Base-by-base conservation (phyloP, 2,797 vertebrate genomes). In the Lacerta agilis region DNA sequence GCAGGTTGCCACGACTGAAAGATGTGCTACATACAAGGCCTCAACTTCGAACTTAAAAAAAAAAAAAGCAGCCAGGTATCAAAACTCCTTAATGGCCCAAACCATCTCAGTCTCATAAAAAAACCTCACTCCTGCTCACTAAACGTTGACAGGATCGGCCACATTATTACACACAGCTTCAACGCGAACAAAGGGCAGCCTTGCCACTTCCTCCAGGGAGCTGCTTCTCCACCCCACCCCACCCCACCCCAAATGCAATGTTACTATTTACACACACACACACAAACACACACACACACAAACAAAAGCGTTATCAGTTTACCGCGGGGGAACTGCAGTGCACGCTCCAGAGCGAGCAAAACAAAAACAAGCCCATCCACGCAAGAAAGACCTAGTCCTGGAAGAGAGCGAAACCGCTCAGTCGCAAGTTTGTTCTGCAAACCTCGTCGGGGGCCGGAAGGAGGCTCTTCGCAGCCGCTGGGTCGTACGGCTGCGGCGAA, bases 341-440 rank as follows among this genome's bases (percentile, higher is more conserved):
- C 84, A 58, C 73, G 55, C 10, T 20, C 9, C 72, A 3, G 64
- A 84, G 79, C 58, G 41, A 81, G 43, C 1, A 71, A 81, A 87
- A 43, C 89, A 76, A 69, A 84, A 84, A 83, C 89, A 81, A 75
- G 75, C 36, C 27, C 86, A 41, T 36, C 64, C 43, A 25, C 43
- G 8, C 76, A 49, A n/a, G 36, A 33, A 29, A 72, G 27, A 49
- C 58, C 76, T 17, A 9, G 73, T 45, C 20, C 82, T 20, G 78
- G 5, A 61, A 71, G 25, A 77, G 72, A 78, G 45, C 45, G 9
- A 20, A 27, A 79, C 17, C 0, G n/a, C 83, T 72, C 6, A 4
- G 27, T 87, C 89, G 49, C 27, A 93, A 95, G 89, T 95, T 93
- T 93, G 88, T 89, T 90, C 85, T 4, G 90, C 58, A 88, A 86